Evolutionary conservation across 30 jellyfish, hydroid and myxozoan species (phyloP).

Genomic region (Catostylus mosaicus): DNA sequence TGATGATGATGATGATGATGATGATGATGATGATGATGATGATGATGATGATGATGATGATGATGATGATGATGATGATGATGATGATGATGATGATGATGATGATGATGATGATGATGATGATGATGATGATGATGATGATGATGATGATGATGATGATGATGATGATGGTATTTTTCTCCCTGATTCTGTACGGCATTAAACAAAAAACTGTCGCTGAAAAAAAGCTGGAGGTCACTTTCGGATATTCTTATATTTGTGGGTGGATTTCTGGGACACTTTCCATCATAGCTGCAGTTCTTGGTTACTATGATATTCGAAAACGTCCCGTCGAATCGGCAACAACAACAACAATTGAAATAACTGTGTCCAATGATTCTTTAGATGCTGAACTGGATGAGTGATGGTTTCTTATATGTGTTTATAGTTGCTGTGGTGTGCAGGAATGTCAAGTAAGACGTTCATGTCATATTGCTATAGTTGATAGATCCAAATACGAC

Average conservation of each 20-base stretch:
- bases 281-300: conserved; percentile 18
- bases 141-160: background rate
- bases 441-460: background rate
- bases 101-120: background rate
- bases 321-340: conserved; percentile 10
- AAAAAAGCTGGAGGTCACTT: background rate
- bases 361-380: conserved; percentile 5
- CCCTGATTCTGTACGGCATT: conserved; percentile 34
- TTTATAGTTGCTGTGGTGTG: background rate
- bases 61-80: background rate
- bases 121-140: background rate
- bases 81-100: background rate
- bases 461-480: background rate
- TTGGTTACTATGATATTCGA: conserved; percentile 7
- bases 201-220: conserved; percentile 20
- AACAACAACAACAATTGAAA: background rate
- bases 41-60: background rate
- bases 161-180: conserved; percentile 11
- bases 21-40: background rate
- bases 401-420: background rate
- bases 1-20: background rate
- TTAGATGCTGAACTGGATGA: background rate
- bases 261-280: conserved; percentile 53
- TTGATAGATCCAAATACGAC: background rate
- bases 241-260: conserved; percentile 36